Percentiles rank a stretch among this genome's conserved stretches.
Evolutionary conservation across 2,888 invertebrate genomes (phyloP).

Genomic region (Chaitophorus viminalis): DNA sequence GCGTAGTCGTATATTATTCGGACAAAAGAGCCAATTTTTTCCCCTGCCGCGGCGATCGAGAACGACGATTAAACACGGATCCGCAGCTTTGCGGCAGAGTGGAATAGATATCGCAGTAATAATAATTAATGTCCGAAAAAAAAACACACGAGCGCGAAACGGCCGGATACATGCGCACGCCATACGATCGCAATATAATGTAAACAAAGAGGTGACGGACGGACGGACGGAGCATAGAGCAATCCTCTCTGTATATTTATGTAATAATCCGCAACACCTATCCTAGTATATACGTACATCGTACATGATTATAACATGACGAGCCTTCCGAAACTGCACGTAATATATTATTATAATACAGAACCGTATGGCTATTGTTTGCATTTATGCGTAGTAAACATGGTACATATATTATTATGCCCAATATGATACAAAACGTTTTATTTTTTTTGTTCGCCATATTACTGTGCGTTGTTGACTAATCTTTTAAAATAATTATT

Average conservation of each 20-base stretch:
- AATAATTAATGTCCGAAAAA: not conserved
- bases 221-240: too few species aligned
- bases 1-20: not conserved
- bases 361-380: not conserved
- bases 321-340: not conserved
- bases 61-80: not conserved
- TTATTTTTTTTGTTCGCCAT: not conserved
- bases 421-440: not conserved
- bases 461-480: not conserved
- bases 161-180: not conserved
- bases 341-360: not conserved
- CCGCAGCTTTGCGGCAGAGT: not conserved
- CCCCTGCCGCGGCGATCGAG: not conserved
- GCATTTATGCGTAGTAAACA: not conserved
- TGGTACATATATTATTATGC: not conserved
- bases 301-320: too few species aligned
- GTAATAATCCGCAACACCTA: not conserved
- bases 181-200: not conserved
- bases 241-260: not conserved
- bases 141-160: not conserved
- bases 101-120: not conserved
- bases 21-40: conserved; percentile 17
- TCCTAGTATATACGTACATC: not conserved
- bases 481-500: not conserved
- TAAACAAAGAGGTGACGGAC: not conserved